Evolutionary conservation across 2,888 invertebrate genomes (phyloP).

Genomic region (Dolichopus griseipennis): DNA sequence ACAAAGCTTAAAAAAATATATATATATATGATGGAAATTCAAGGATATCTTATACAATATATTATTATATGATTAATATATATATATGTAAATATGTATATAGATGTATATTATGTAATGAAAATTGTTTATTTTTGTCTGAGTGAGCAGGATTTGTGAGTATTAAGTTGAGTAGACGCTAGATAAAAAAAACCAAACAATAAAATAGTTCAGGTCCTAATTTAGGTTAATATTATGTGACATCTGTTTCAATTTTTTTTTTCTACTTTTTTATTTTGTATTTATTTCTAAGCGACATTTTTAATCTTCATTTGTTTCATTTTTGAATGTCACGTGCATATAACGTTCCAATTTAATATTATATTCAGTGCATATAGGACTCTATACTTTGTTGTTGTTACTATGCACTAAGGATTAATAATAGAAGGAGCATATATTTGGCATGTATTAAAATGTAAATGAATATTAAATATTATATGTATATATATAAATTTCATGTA

Average conservation of each 20-base stretch:
- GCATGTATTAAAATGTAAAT: too few relatives aligned
- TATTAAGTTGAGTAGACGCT: not conserved
- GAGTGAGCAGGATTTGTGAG: too few relatives aligned
- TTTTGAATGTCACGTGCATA: too few relatives aligned
- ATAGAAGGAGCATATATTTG: too few relatives aligned
- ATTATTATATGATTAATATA: not conserved
- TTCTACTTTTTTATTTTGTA: not conserved
- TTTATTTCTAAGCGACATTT: not conserved
- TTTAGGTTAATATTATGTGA: not conserved
- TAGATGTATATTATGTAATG: not conserved
- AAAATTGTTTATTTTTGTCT: too few relatives aligned
- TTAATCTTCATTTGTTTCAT: too few relatives aligned
- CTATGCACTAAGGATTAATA: too few relatives aligned
- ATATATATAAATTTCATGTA: too few relatives aligned
- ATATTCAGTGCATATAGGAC: too few relatives aligned
- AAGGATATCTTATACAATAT: not conserved
- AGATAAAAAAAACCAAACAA: not conserved
- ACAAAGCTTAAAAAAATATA: not conserved
- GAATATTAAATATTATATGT: too few relatives aligned
- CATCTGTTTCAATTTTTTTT: not conserved
- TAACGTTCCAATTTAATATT: too few relatives aligned
- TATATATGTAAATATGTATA: not conserved
- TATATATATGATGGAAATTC: not conserved
- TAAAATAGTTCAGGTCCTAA: not conserved
- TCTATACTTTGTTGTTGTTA: too few relatives aligned